Conservation (phyloP, 2,113 vertebrate species). For the Cavia aperea region DNA sequence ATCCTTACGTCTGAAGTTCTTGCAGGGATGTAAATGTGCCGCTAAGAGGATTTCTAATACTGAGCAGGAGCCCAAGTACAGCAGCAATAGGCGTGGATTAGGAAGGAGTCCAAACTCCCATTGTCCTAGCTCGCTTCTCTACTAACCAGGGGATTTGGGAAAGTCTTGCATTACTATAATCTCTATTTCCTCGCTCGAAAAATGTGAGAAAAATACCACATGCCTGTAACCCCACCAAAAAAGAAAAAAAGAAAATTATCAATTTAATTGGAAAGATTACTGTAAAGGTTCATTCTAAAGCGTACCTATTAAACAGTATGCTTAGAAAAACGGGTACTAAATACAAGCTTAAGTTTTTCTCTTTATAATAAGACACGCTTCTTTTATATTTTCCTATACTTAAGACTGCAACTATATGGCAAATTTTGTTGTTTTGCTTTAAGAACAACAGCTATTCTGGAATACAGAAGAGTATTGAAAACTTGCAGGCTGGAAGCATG, state of each 20-base stretch:
- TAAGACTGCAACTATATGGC: background rate
- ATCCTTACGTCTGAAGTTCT: background rate
- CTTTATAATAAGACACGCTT: background rate
- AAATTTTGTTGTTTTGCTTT: conserved; percentile 16
- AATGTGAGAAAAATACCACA: background rate
- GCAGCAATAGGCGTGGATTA: background rate
- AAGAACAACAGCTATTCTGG: background rate
- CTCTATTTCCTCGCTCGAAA: conserved; percentile 11
- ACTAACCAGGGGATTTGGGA: background rate
- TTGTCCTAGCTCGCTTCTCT: background rate
- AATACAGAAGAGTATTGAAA: background rate
- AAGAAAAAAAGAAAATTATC: background rate
- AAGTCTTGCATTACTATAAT: background rate
- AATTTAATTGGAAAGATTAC: background rate
- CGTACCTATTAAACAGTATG: background rate
- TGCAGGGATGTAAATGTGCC: background rate
- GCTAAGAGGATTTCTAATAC: background rate
- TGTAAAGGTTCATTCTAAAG: background rate
- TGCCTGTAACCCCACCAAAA: background rate
- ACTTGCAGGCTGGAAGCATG: background rate
- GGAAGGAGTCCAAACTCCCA: background rate
- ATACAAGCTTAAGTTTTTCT: background rate
- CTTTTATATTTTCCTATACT: conserved; percentile 2
- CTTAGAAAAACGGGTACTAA: conserved; percentile 23
- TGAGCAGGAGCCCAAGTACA: background rate